Evolutionary conservation across 2,797 vertebrate genomes (phyloP), one percentile per base, ranked within the genome.

Genomic region (Tenualosa thibaudeaui): DNA sequence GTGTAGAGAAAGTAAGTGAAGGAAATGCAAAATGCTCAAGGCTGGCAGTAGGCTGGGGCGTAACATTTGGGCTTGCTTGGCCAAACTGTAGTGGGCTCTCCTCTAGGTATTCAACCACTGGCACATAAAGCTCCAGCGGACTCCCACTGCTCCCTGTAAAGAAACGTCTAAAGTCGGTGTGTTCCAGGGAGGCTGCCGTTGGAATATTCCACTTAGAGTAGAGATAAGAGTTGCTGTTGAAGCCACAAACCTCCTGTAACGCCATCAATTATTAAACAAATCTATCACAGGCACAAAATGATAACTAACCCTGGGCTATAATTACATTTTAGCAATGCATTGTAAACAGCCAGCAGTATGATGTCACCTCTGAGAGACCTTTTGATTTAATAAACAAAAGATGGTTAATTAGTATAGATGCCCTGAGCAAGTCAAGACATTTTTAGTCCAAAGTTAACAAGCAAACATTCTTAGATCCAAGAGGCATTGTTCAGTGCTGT

Each of bases 241-340:
- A 91, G 81, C 90, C 87, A 82, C 94, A 96, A 8, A 95, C 78
- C 22, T 96, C 94, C 89, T 96, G 92, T 78, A 96, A 92, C 91
- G 95, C 95, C 95, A 96, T 96, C 15, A 81, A 43, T 87, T 82
- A 86, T 40, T 31, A 81, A 37, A 84, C 24, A 62, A 22, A 22
- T 84, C 40, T 81, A 46, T 31, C 46, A 40, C 22, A 24, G 43
- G 78, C 53, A 43, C 53, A 53, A 31, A 58, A 46, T 24, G 54
- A 40, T n/a, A 62, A 12, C 46, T 1, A 49, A 56, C 2, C 58
- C 43, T 71, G 62, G 31, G 53, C 71, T 71, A 84, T 83, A 86
- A 86, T 88, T 85, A 40, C 22, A 50, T 84, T 78, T 46, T 51
- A 58, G 26, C 58, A 60, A 26, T 51, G 58, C 53, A 54, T 62